Conservation (phyloP, 2,113 vertebrate species). For the Cephalopterus ornatus region DNA sequence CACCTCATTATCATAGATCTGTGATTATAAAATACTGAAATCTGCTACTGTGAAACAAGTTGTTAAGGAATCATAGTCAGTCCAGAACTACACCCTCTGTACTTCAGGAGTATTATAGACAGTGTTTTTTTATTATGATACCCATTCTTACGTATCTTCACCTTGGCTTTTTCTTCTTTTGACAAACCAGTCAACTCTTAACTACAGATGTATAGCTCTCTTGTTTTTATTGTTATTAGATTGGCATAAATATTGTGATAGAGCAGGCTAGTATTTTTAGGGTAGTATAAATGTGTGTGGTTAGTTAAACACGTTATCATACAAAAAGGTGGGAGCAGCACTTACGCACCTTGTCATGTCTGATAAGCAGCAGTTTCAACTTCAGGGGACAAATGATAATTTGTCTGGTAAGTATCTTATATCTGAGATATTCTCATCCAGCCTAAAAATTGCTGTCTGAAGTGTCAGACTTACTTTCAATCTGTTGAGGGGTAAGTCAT, state of each 20-base stretch:
- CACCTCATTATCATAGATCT: slow-evolving; percentile 5
- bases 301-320: not conserved
- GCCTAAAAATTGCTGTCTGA: not conserved
- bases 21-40: slow-evolving; percentile 1
- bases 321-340: not conserved
- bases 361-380: not conserved
- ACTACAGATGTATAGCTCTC: not conserved
- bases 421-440: not conserved
- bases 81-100: not conserved
- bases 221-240: not conserved
- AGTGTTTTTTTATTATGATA: not conserved
- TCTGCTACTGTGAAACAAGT: not conserved
- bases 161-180: not conserved
- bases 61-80: not conserved
- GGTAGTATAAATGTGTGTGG: not conserved
- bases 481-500: not conserved
- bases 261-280: not conserved
- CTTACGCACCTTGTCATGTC: not conserved
- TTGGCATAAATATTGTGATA: not conserved
- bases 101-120: not conserved
- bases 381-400: not conserved
- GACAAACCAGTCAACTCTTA: not conserved
- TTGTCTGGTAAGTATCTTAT: not conserved
- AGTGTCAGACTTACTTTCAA: not conserved
- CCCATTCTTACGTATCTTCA: not conserved